Evolutionary conservation across 2,888 invertebrate genomes (phyloP), one percentile per base, ranked within the genome.

Genomic region (Caenorhabditis doughertyi): DNA sequence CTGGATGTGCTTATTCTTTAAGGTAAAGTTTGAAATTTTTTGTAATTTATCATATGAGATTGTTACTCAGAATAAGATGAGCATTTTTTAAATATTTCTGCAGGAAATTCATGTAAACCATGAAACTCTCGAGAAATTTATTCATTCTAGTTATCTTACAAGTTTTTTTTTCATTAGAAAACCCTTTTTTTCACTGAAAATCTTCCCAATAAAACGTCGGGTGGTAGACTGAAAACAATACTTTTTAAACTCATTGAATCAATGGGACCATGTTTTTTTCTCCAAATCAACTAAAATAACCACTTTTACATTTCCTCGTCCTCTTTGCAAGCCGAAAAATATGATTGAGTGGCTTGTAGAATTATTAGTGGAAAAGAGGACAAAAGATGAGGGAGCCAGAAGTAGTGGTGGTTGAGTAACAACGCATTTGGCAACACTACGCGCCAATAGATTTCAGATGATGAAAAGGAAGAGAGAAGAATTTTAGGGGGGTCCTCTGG

Each of bases 1-100:
- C 39, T 42, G 65, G 23, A 81, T 81, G 81, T 81, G 81, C 64
- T 49, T 81, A 49, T 74, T 81, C 18, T 81, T 81, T 35, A 81
- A 81, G 81, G 81, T 81, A 81, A 81, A 8, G 39, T 47, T 62
- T 9, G 2, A n/a, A 18, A 27, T 44, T 65, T 47, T 0, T 47
- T 49, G 8, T 25, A 42, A 5, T 11, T 42, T 13, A 11, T 42
- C 3, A 42, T 13, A 42, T 42, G 7, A 16, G 42, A 11, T 3
- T 13, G 3, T 13, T 3, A 5, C 16, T 13, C 42, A 42, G 47
- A 65, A 51, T n/a, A n/a, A n/a, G n/a, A n/a, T n/a, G n/a, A n/a
- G n/a, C n/a, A n/a, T n/a, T n/a, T n/a, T n/a, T n/a, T n/a, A n/a
- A n/a, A n/a, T n/a, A n/a, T n/a, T n/a, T n/a, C n/a, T n/a, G n/a